phyloP scores from a whole-genome alignment of 2,797 vertebrate species.

The Trematomus bernacchii region DNA sequence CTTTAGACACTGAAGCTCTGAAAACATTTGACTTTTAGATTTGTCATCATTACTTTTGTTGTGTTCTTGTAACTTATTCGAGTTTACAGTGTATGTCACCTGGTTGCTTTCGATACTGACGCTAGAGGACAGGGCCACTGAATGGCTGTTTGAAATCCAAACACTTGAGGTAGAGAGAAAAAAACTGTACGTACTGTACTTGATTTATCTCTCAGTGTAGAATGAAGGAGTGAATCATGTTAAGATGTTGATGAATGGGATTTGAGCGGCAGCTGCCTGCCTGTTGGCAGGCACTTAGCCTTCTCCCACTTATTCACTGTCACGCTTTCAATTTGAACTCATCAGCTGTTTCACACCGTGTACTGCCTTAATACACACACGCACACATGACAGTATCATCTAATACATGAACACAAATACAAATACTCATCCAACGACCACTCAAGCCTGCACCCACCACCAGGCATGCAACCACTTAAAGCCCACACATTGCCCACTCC shows the following conservation, averaged over 20 bases:
- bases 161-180: slow-evolving; percentile 1
- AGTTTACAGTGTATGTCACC: too few relatives aligned
- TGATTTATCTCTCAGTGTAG: background rate
- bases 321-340: slow-evolving; percentile 66
- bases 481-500: slow-evolving; percentile 49
- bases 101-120: too few relatives aligned
- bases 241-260: slow-evolving; percentile 30
- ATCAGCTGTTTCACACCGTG: slow-evolving; percentile 69
- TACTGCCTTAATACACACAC: slow-evolving; percentile 35
- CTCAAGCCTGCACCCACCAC: slow-evolving; percentile 27
- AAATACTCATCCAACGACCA: slow-evolving; percentile 35
- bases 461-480: slow-evolving; percentile 35
- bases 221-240: slow-evolving; percentile 27
- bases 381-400: slow-evolving; percentile 20
- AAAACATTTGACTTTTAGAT: too few relatives aligned
- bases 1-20: too few relatives aligned
- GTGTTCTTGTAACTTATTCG: too few relatives aligned
- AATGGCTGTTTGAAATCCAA: background rate
- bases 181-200: background rate
- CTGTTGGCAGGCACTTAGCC: slow-evolving; percentile 59
- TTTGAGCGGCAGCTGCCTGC: slow-evolving; percentile 71
- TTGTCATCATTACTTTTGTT: too few relatives aligned
- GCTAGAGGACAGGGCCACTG: too few relatives aligned
- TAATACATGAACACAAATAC: slow-evolving; percentile 32
- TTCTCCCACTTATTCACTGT: slow-evolving; percentile 67